Evolutionary conservation across 2,797 vertebrate genomes (phyloP), one percentile per base, ranked within the genome.

Genomic region (Sebastes vulpes): DNA sequence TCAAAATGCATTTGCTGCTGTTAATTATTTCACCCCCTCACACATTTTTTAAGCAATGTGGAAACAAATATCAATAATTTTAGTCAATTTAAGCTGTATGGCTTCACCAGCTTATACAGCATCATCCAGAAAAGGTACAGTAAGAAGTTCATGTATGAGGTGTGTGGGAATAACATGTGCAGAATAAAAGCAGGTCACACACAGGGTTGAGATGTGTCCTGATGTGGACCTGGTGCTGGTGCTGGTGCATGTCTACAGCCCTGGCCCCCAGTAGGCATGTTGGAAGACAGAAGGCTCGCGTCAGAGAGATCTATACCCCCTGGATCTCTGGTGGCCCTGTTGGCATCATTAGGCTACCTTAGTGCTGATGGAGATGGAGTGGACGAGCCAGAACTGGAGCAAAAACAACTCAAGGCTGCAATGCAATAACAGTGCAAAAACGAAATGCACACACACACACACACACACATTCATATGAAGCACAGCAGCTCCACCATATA

Each of bases 361-460:
- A 64, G 75, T 35, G 82, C 56, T 89, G 91, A 91, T 91, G 88
- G 89, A 84, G 90, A 91, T 90, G 80, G 89, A 93, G 89, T 84
- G 89, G 79, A 84, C 74, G 66, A 84, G 76, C 56, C 82, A 60
- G 72, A 77, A 86, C 32, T 83, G 86, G 85, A 87, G 82, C 77
- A 85, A 81, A 90, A 88, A 89, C 86, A 89, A 89, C 71, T 90
- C 81, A 67, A 81, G 87, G 88, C 87, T 91, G 83, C 81, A 20
- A 69, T 91, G 83, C 81, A 20, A 69, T 50, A 64, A 75, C 64
- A 16, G 42, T 46, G 42, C 72, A 42, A 59, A 59, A 75, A 76
- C 66, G 63, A 78, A 65, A 48, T 65, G 56, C 72, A 31, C 77
- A 10, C 60, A 38, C 35, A 60, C 29, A 32, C 29, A 32, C 58